phyloP scores from a whole-genome alignment of 2,888 invertebrate genomes.

The Catonia carolina region DNA sequence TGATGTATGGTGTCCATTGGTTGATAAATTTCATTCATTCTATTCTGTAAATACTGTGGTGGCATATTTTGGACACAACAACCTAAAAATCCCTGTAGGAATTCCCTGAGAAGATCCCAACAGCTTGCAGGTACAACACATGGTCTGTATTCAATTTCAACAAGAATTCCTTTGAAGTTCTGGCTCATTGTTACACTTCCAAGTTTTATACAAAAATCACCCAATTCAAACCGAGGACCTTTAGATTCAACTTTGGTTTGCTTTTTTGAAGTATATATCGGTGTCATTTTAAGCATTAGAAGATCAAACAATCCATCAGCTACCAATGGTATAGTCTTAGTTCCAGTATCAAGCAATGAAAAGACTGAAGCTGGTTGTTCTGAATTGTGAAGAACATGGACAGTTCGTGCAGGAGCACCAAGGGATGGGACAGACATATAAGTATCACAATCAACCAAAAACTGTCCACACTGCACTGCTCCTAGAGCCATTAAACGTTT shows the following conservation, averaged over 20 bases:
- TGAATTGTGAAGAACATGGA: constrained; percentile 91
- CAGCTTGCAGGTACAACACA: constrained; percentile 82
- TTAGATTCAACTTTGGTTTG: constrained; percentile 82
- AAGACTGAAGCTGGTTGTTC: constrained; percentile 94
- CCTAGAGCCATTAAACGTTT: constrained; percentile 81
- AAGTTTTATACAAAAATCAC: constrained; percentile 89
- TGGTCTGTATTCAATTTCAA: constrained; percentile 91
- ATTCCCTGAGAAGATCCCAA: constrained; percentile 87
- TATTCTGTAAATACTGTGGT: constrained; percentile 62
- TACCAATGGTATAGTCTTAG: constrained; percentile 77
- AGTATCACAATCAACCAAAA: constrained; percentile 91
- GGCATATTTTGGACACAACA: constrained; percentile 64
- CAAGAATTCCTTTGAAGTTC: constrained; percentile 85
- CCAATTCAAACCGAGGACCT: constrained; percentile 78
- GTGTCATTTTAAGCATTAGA: constrained; percentile 81
- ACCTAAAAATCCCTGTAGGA: constrained; percentile 84
- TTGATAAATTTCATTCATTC: constrained; percentile 78
- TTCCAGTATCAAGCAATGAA: constrained; percentile 80
- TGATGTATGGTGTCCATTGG: constrained; percentile 91
- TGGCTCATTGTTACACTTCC: constrained; percentile 90
- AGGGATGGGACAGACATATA: constrained; percentile 72
- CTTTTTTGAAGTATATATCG: constrained; percentile 83
- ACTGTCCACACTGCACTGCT: constrained; percentile 81
- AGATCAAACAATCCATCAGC: constrained; percentile 88
- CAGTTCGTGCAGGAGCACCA: constrained; percentile 67